Base-by-base conservation (phyloP, 1,140 invertebrate species). In the Onthophagus taurus region DNA sequence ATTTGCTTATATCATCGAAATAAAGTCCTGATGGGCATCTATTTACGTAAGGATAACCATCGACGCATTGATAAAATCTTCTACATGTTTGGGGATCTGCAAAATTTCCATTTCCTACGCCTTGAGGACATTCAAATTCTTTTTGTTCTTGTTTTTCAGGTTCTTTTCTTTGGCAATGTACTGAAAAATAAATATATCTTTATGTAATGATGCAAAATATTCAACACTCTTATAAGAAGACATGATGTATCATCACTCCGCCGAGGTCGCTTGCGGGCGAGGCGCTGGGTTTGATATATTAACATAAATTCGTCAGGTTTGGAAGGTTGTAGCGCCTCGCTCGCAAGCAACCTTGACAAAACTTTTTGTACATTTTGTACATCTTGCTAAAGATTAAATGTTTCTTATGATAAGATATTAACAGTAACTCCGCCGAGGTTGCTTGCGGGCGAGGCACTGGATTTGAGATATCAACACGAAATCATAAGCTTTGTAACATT, bases 1-100 rank as follows among this genome's bases (percentile, higher is more conserved):
- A 85, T 67, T 93, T 92, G 60, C 80, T 85, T 45, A 88, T 78
- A 55, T 92, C 88, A 60, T 93, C 89, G 61, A 92, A 93, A 61
- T 87, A 87, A 4, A 93, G 67, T 21, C 85, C 85, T 7, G 89
- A 88, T 4, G 89, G 89, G 67, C 89, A 93, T 56, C 85, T 75
- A 62, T 86, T 89, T 53, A 87, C 58, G 57, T 91, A 90, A 0
- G 87, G 85, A 63, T 77, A 87, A 14, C 83, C 83, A 67, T 90
- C 87, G 14, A 90, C 87, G 59, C 87, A 92, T 85, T 89, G 85
- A 66, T 89, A 90, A 70, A 92, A 92, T 56, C 85, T 72, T 48
- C 86, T 73, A 58, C 88, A 92, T 5, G 85, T 89, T 12, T 74
- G 79, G 3, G 88, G 88, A 69, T 93, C 88, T n/a, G 88, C 87